phyloP scores from a whole-genome alignment of 2,797 vertebrate species.

The Anas acuta region DNA sequence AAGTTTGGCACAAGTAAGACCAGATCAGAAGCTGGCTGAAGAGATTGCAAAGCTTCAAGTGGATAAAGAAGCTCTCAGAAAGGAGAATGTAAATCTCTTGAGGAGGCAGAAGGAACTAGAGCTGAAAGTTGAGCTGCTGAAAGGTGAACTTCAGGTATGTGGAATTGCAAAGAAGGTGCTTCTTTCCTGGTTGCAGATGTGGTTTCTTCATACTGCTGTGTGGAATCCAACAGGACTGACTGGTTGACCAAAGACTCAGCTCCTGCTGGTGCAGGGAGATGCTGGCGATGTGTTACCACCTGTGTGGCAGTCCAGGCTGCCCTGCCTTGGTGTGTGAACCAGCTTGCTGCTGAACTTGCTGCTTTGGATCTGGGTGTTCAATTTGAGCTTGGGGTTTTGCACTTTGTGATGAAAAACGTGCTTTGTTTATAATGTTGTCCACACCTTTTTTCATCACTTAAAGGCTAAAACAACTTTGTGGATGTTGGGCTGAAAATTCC shows the following conservation, averaged over 20 bases:
- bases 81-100: constrained; percentile 65
- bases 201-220: neutral
- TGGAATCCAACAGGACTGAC: neutral
- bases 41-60: constrained; percentile 74
- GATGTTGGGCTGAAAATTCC: neutral
- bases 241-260: neutral
- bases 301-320: neutral
- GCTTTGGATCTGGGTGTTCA: neutral
- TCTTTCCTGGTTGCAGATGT: fast-evolving
- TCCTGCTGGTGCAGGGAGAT: neutral
- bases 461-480: neutral
- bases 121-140: constrained; percentile 61
- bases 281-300: fast-evolving
- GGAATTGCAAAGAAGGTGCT: neutral
- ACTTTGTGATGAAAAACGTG: neutral
- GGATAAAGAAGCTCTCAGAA: constrained; percentile 64
- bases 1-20: constrained; percentile 55
- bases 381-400: neutral
- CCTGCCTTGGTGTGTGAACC: neutral
- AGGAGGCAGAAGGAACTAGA: constrained; percentile 67
- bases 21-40: constrained; percentile 70
- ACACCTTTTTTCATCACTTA: fast-evolving
- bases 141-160: constrained; percentile 74
- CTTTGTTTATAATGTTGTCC: neutral
- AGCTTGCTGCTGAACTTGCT: neutral